Evolutionary conservation across 2,888 invertebrate genomes (phyloP), one percentile per base, ranked within the genome.

Genomic region (Torymus texanus): DNA sequence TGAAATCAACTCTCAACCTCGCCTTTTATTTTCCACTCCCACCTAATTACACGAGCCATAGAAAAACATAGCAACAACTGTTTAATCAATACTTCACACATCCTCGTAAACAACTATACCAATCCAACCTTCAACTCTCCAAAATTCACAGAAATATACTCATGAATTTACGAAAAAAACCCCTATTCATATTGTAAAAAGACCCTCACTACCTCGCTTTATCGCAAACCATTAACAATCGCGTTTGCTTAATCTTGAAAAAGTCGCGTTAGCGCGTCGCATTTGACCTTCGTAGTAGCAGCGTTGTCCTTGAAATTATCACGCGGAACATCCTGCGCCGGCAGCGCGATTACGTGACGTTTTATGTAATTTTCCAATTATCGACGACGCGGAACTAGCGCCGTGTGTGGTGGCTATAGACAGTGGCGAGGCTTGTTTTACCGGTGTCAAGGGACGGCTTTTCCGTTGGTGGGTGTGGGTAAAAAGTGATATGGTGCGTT

Each of bases 341-440:
- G 51, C 16, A 24, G 62, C 66, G 53, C 56, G 71, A 80, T 83
- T 83, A 83, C 79, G 79, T 80, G 82, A 80, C 72, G 73, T 75
- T 83, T 71, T 83, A 82, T 81, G 81, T 81, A 83, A 82, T 80
- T 82, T 83, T 80, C 68, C 75, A 81, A 82, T 82, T 81, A 82
- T 81, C 67, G 59, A 68, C 24, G 77, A 75, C 50, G 18, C 72
- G 75, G 72, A 76, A 72, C 62, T 73, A 51, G 55, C 56, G 51
- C 51, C 50, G 2, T 41, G 41, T 8, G 29, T 8, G 29, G 1
- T 8, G 41, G 10, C 41, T 5, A 41, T 41, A 41, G 41, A 41
- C 41, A 41, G 8, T 41, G 8, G 5, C 41, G 41, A 8, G 41
- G 41, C 41, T 41, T 41, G 41, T 41, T 41, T 41, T 41, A 41